These are phyloP conservation scores for Apis dorsata DNA, from an alignment of 1,140 invertebrate species.

Conservation along the genomic window DNA sequence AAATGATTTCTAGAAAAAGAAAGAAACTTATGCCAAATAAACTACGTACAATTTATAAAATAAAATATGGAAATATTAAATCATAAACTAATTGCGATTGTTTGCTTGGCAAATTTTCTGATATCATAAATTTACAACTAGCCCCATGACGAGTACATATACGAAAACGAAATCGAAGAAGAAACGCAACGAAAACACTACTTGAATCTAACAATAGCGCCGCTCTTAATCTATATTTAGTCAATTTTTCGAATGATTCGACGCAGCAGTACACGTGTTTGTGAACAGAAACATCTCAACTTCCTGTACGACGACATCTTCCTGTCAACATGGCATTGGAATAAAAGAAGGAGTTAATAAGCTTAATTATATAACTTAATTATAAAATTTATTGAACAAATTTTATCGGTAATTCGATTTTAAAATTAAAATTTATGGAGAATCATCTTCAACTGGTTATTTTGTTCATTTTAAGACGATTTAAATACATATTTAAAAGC, in stretches of 20 bases:
- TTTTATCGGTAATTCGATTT: too few relatives aligned
- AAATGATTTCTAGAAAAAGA: neutral
- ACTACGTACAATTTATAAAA: neutral
- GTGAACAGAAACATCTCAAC: neutral
- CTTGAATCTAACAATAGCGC: slow-evolving; percentile 57
- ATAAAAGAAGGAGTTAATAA: neutral
- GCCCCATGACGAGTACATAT: neutral
- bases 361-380: neutral
- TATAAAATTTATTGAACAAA: neutral
- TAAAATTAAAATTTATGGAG: too few relatives aligned
- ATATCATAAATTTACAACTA: slow-evolving; percentile 16
- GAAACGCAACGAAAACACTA: slow-evolving; percentile 43
- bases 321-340: neutral
- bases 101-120: neutral
- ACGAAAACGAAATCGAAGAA: slow-evolving; percentile 15
- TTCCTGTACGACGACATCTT: neutral
- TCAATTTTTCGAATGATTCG: slow-evolving; percentile 58
- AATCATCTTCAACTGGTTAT: too few relatives aligned
- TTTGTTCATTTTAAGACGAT: too few relatives aligned
- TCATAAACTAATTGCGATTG: neutral
- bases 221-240: slow-evolving; percentile 62
- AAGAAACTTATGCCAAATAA: neutral
- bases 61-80: neutral
- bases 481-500: neutral
- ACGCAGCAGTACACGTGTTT: slow-evolving; percentile 30